Evolutionary conservation across 2,888 invertebrate species (phyloP).

Genomic region (Agonopterix arenella): DNA sequence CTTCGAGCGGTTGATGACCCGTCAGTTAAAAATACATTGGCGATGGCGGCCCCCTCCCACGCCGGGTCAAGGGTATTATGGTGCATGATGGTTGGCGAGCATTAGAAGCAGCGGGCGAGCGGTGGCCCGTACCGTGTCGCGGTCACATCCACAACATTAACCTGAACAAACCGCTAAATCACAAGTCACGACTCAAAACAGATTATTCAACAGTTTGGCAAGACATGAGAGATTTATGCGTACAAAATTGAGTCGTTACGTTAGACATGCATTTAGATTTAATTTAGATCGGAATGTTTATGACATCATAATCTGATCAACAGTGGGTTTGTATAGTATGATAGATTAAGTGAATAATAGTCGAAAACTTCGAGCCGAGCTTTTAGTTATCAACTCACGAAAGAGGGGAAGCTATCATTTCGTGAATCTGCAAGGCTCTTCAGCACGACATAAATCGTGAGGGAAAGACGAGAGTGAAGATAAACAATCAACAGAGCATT

Average conservation of each 20-base stretch:
- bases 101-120: conserved; percentile 9
- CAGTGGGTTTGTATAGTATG: background rate
- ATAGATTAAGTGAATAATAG: background rate
- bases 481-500: conserved; percentile 22
- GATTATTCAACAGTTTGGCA: background rate
- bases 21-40: conserved; percentile 50
- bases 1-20: conserved; percentile 45
- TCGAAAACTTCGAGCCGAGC: background rate
- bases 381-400: conserved; percentile 33
- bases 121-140: conserved; percentile 9
- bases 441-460: conserved; percentile 48
- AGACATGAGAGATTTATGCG: background rate
- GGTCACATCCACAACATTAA: conserved; percentile 6
- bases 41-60: conserved; percentile 46
- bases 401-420: conserved; percentile 48
- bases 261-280: background rate
- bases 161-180: conserved; percentile 12
- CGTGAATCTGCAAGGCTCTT: conserved; percentile 57
- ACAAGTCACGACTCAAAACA: conserved; percentile 17
- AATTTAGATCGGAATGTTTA: background rate
- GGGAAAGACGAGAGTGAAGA: conserved; percentile 21
- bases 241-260: background rate
- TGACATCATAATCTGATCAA: background rate
- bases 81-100: conserved; percentile 12
- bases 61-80: conserved; percentile 52